phyloP scores from a whole-genome alignment of 1,140 invertebrate genomes.

The Leptinotarsa defecta region DNA sequence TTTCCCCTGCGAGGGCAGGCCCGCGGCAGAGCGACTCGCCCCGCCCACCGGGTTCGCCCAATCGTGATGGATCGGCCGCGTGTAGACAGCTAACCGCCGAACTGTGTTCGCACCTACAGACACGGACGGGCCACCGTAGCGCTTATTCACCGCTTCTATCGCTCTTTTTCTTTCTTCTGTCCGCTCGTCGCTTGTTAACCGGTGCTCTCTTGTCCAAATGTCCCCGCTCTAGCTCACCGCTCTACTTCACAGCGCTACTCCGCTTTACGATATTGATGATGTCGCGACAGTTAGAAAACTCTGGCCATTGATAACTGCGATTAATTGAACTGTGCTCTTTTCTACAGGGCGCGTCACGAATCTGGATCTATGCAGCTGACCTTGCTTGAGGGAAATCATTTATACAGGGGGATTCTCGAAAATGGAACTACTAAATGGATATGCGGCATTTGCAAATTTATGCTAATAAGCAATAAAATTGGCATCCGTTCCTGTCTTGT shows the following conservation, averaged over 20 bases:
- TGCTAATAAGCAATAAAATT: too few species aligned
- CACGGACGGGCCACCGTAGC: constrained; percentile 26
- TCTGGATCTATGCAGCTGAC: too few species aligned
- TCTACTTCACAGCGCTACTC: constrained; percentile 8
- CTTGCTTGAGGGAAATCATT: too few species aligned
- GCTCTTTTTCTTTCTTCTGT: constrained; percentile 22
- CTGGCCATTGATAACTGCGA: constrained; percentile 1
- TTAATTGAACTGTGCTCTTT: neutral
- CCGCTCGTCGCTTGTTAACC: constrained; percentile 12
- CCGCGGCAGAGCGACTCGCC: constrained; percentile 53
- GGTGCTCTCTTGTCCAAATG: constrained; percentile 3
- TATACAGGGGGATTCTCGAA: too few species aligned
- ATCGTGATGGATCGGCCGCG: constrained; percentile 50
- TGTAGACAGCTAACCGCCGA: constrained; percentile 36
- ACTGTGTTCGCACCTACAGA: constrained; percentile 36
- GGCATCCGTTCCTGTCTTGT: too few species aligned
- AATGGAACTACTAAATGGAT: too few species aligned
- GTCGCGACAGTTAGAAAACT: neutral
- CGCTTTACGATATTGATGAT: constrained; percentile 1
- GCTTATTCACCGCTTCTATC: constrained; percentile 18
- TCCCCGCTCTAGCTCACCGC: neutral
- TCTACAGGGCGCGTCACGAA: too few species aligned
- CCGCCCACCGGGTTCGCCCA: constrained; percentile 57
- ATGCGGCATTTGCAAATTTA: too few species aligned
- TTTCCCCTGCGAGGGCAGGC: constrained; percentile 62